Evolutionary conservation across 2,113 vertebrate genomes (phyloP), one percentile per base, ranked within the genome.

Genomic region (Abramis brama): DNA sequence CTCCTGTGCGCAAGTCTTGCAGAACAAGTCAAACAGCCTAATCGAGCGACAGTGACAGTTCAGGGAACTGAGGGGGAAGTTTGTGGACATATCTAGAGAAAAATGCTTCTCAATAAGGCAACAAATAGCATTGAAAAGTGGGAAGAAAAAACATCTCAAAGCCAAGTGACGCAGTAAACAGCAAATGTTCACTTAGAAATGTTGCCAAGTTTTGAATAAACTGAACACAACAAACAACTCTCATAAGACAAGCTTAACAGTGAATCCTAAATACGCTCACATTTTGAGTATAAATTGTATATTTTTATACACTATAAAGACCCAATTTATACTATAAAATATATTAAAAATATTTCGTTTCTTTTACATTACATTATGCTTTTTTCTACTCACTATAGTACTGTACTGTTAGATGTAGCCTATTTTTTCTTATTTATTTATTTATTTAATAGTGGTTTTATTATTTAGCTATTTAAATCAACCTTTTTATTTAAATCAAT

Each of bases 11-110:
- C 19, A 52, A 21, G 7, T 68, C 59, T 85, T 30, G 78, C n/a
- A 25, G n/a, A 85, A 82, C 83, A 59, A 85, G 86, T 85, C 47
- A 36, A 82, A 82, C 83, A 27, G 86, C 52, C 25, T n/a, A 43
- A 84, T 68, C 71, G 27, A 64, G 59, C 39, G 15, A 66, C n/a
- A 73, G 21, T 4, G 17, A 13, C 21, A 57, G n/a, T n/a, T n/a
- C 25, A 57, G 3, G 21, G 27, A 82, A 70, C 17, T 23, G 9
- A 3, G 33, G 33, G 15, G 33, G 30, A 43, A 25, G 30, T 83
- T 25, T 50, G 79, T 30, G 23, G 30, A 59, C 7, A 36, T 21
- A 78, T 78, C 2, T 13, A 30, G 1, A 47, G 6, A 15, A 1
- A 50, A 30, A 52, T 7, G 23, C 2, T 33, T 50, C 2, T 68